Conservation (phyloP, 92 coral and sea anemone species). For the Siderastrea radians region DNA sequence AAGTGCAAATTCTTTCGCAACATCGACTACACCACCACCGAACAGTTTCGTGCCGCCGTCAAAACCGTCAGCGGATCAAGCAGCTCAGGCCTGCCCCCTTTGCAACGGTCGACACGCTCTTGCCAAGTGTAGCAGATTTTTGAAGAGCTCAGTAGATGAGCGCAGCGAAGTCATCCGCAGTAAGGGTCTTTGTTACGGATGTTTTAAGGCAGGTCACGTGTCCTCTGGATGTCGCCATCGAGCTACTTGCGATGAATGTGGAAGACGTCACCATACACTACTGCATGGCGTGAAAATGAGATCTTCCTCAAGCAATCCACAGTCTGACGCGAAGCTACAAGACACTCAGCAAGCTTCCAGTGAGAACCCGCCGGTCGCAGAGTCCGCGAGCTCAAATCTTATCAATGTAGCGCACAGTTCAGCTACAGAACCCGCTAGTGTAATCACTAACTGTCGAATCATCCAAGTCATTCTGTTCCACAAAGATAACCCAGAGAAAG, state of each 20-base stretch:
- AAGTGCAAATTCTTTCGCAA: conserved; percentile 26
- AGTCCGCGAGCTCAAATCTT: conserved; percentile 15
- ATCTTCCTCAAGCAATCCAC: too few relatives aligned
- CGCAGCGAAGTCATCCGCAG: conserved; percentile 33
- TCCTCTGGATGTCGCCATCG: conserved; percentile 52
- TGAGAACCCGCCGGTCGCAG: conserved; percentile 10
- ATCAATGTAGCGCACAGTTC: conserved; percentile 25
- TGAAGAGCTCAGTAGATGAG: conserved; percentile 45
- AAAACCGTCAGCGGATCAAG: conserved; percentile 24
- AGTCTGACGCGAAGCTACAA: conserved; percentile 12
- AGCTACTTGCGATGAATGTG: conserved; percentile 65
- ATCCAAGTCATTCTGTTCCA: conserved; percentile 40
- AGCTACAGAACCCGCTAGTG: not conserved
- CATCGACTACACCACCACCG: not conserved
- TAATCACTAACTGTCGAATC: conserved; percentile 31
- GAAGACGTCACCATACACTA: conserved; percentile 72
- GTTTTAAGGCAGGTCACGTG: conserved; percentile 66
- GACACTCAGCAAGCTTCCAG: not conserved
- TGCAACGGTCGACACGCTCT: conserved; percentile 66
- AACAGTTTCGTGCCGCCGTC: not conserved
- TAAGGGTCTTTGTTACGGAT: conserved; percentile 74
- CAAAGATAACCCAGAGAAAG: conserved; percentile 31
- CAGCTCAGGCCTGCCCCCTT: conserved; percentile 45
- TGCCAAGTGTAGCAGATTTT: conserved; percentile 59
- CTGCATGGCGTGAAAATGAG: conserved; percentile 68